These are phyloP conservation scores for Sebastiscus tertius DNA, from an alignment of 2,797 vertebrate genomes.

Conservation along the genomic window DNA sequence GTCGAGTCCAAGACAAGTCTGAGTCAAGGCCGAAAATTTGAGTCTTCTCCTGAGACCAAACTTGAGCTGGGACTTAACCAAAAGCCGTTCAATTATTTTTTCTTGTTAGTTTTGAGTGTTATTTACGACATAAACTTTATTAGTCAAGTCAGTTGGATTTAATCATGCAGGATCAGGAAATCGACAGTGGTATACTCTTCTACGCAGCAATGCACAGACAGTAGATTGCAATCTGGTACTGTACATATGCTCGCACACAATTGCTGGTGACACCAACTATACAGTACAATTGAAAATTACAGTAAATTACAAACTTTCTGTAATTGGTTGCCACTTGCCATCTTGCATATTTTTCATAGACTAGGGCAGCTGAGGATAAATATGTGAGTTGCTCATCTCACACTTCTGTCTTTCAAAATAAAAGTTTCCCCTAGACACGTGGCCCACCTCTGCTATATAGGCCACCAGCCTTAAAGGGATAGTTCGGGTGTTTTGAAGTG, in stretches of 20 bases:
- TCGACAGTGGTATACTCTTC: not conserved
- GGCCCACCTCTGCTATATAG: not conserved
- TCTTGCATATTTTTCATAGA: not conserved
- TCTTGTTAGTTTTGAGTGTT: not conserved
- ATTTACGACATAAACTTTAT: not conserved
- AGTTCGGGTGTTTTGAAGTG: too few relatives aligned
- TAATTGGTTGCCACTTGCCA: conserved; percentile 14
- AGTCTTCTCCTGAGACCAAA: not conserved
- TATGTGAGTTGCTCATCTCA: not conserved
- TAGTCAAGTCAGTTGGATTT: not conserved
- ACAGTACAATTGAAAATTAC: not conserved
- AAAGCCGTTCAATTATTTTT: not conserved
- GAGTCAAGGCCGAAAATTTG: not conserved
- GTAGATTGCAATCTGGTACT: not conserved
- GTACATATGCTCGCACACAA: not conserved
- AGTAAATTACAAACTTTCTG: not conserved
- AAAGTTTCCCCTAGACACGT: not conserved
- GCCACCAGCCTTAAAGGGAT: not conserved
- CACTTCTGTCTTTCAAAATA: not conserved
- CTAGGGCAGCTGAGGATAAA: not conserved
- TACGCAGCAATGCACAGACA: not conserved
- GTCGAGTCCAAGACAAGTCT: not conserved
- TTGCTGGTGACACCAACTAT: not conserved
- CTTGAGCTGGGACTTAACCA: not conserved
- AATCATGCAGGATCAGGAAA: not conserved